These are phyloP conservation scores for Argyresthia albistria DNA, from an alignment of 2,888 invertebrate species.

Conservation along the genomic window DNA sequence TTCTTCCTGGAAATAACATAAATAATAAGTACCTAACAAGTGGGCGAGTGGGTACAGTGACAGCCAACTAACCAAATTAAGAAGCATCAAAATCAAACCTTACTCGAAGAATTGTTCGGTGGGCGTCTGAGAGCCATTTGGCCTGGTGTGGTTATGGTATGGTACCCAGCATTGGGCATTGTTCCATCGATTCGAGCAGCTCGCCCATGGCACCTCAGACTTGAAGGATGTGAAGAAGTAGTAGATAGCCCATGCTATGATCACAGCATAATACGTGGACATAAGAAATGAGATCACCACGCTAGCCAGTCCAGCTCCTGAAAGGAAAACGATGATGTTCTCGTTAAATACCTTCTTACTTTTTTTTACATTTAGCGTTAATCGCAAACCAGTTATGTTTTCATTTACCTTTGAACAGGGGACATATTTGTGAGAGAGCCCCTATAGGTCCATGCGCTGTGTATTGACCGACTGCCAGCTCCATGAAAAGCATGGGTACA, in stretches of 20 bases:
- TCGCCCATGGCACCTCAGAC: slow-evolving; percentile 90
- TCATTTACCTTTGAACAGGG: slow-evolving; percentile 89
- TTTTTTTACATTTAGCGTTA: not conserved
- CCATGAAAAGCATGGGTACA: slow-evolving; percentile 94
- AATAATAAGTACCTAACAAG: not conserved
- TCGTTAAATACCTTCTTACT: not conserved
- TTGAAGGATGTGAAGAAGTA: slow-evolving; percentile 94
- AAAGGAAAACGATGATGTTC: slow-evolving; percentile 19
- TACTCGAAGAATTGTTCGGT: slow-evolving; percentile 96
- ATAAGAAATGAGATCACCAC: slow-evolving; percentile 95
- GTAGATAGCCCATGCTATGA: slow-evolving; percentile 94
- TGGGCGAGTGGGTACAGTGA: not conserved
- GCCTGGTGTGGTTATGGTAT: slow-evolving; percentile 76
- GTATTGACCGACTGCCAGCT: slow-evolving; percentile 92
- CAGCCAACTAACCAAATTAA: not conserved
- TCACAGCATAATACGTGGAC: slow-evolving; percentile 96
- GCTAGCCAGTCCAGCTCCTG: slow-evolving; percentile 94
- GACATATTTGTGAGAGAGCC: slow-evolving; percentile 91
- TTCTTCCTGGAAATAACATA: slow-evolving; percentile 78
- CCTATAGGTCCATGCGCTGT: slow-evolving; percentile 94
- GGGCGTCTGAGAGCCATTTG: slow-evolving; percentile 83
- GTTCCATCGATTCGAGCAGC: slow-evolving; percentile 90
- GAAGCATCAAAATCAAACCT: slow-evolving; percentile 45
- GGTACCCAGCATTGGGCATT: slow-evolving; percentile 88
- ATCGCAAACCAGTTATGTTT: not conserved